A percentile compares a stretch with the other conserved stretches of the same genome.
Evolutionary conservation across 2,888 invertebrate species (phyloP).

Genomic region (Drosophila fungiperda): DNA sequence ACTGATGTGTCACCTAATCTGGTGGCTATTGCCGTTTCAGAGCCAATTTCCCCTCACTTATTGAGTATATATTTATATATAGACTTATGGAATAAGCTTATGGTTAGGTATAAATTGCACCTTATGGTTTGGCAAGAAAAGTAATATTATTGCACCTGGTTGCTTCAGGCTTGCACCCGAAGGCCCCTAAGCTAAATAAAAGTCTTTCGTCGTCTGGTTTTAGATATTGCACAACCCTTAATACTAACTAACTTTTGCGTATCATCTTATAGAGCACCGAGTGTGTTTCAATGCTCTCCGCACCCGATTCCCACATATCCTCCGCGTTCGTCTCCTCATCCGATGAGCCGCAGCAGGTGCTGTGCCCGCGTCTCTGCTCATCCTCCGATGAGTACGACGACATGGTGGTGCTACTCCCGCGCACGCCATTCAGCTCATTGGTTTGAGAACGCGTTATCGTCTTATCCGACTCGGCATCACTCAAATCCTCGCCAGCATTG

Average conservation of each 20-base stretch:
- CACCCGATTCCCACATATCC: conserved; percentile 94
- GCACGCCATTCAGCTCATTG: conserved; percentile 56
- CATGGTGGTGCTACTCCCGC: conserved; percentile 61
- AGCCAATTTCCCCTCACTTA: conserved; percentile 23
- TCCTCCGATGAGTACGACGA: conserved; percentile 85
- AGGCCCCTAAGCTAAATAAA: conserved; percentile 33
- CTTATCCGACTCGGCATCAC: conserved; percentile 81
- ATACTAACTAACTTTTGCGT: conserved; percentile 85
- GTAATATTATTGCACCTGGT: conserved; percentile 68
- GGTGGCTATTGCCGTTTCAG: conserved; percentile 40
- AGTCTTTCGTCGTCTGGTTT: conserved; percentile 56
- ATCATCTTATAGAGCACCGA: conserved; percentile 93
- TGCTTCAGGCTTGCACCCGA: conserved; percentile 28
- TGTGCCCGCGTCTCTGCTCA: conserved; percentile 88
- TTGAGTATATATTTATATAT: background rate
- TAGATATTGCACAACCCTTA: conserved; percentile 63
- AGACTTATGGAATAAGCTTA: conserved; percentile 1
- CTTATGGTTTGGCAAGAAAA: conserved; percentile 75
- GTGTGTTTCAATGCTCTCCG: conserved; percentile 94
- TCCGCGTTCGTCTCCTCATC: conserved; percentile 91
- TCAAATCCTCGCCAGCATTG: conserved; percentile 59
- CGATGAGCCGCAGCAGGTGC: conserved; percentile 86
- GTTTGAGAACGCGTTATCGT: conserved; percentile 76
- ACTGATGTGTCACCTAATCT: conserved; percentile 13
- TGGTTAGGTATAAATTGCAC: conserved; percentile 52